Evolutionary conservation across 2,113 vertebrate genomes (phyloP).

Genomic region (Mesocricetus auratus): DNA sequence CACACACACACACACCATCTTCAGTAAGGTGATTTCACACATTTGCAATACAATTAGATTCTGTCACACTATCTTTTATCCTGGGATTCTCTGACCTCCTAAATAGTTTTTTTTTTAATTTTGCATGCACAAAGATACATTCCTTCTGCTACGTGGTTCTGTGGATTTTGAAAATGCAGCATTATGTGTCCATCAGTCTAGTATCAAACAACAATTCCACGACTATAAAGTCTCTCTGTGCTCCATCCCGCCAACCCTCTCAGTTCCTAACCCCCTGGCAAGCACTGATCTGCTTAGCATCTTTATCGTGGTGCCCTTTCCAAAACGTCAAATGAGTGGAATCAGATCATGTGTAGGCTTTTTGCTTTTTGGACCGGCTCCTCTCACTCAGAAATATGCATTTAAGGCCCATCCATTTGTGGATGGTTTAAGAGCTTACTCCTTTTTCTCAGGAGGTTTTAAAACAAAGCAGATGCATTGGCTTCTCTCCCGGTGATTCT

Average conservation of each 20-base stretch:
- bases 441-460: conserved; percentile 15
- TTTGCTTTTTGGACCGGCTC: conserved; percentile 32
- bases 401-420: background rate
- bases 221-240: background rate
- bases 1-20: background rate
- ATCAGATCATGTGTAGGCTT: background rate
- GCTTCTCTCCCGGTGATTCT: conserved; percentile 15
- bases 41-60: background rate
- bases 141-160: background rate
- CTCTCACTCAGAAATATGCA: conserved; percentile 11
- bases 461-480: conserved; percentile 56
- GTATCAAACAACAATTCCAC: background rate
- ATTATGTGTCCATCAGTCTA: background rate
- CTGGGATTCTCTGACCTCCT: background rate
- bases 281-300: background rate
- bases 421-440: conserved; percentile 32
- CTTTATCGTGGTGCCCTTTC: background rate
- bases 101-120: background rate
- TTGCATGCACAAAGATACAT: background rate
- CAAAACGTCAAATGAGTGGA: conserved; percentile 19
- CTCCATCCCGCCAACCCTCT: background rate
- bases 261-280: background rate
- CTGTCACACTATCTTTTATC: background rate
- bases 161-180: background rate
- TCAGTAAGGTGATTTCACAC: background rate